These are phyloP conservation scores for Caracal caracal DNA, from an alignment of 2,113 vertebrate genomes.

Conservation along the genomic window DNA sequence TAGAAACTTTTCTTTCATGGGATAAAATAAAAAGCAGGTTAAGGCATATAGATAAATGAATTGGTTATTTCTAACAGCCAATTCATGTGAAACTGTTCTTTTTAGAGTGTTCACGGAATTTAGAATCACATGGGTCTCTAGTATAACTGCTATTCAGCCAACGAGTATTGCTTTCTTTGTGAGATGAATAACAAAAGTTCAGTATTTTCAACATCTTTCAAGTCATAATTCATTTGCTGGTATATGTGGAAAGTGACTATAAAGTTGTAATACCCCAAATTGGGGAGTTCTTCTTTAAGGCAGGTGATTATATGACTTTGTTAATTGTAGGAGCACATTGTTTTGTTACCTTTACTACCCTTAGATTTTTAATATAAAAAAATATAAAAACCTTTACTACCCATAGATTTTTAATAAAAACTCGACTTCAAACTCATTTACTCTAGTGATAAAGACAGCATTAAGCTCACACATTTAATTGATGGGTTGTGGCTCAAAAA, in stretches of 20 bases:
- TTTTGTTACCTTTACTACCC: slow-evolving; percentile 61
- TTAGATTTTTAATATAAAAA: neutral
- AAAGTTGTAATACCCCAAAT: slow-evolving; percentile 71
- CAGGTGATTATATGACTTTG: slow-evolving; percentile 73
- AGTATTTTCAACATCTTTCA: slow-evolving; percentile 81
- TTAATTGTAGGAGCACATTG: slow-evolving; percentile 62
- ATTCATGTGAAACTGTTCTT: slow-evolving; percentile 42
- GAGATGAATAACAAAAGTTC: slow-evolving; percentile 77
- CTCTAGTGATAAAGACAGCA: neutral
- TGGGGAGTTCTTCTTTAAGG: slow-evolving; percentile 70
- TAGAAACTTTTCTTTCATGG: slow-evolving; percentile 57
- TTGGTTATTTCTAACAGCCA: slow-evolving; percentile 72
- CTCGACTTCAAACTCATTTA: neutral
- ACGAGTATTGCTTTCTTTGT: slow-evolving; percentile 67
- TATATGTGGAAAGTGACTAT: slow-evolving; percentile 69
- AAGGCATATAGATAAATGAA: slow-evolving; percentile 58
- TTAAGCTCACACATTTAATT: neutral
- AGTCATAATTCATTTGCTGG: slow-evolving; percentile 77
- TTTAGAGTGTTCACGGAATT: slow-evolving; percentile 69
- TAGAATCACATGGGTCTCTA: slow-evolving; percentile 17
- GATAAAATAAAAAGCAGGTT: slow-evolving; percentile 61
- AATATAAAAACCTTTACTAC: slow-evolving; percentile 50
- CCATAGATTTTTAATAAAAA: slow-evolving; percentile 8
- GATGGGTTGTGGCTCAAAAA: neutral
- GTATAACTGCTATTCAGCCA: slow-evolving; percentile 54